A percentile compares a stretch with the other conserved stretches of the same genome.
These are phyloP conservation scores for Lates calcarifer DNA, from an alignment of 2,113 vertebrate species.

Conservation along the genomic window DNA sequence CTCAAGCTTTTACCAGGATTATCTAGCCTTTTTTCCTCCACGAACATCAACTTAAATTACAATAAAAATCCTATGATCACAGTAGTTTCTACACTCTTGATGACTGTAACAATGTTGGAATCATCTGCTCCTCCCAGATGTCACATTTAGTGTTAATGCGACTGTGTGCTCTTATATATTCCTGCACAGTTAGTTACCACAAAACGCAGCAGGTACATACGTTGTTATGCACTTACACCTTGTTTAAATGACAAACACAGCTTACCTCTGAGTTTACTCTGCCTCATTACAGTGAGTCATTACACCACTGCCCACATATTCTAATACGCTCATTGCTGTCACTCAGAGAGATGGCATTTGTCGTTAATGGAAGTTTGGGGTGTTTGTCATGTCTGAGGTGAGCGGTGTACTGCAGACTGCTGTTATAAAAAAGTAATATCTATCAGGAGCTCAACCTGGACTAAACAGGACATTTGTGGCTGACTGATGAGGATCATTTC, in stretches of 20 bases:
- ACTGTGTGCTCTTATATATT: background rate
- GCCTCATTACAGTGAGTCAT: conserved; percentile 25
- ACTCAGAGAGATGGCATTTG: background rate
- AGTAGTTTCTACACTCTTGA: background rate
- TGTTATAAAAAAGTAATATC: conserved; percentile 3
- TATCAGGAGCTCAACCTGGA: background rate
- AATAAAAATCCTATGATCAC: too few relatives aligned
- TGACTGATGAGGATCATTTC: conserved; percentile 41
- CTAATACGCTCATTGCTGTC: background rate
- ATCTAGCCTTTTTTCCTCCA: too few relatives aligned
- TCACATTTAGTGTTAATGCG: background rate
- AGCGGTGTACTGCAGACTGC: background rate
- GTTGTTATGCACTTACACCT: background rate
- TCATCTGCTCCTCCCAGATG: background rate
- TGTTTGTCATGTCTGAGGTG: conserved; percentile 6
- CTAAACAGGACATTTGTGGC: conserved; percentile 1
- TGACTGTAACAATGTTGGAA: background rate
- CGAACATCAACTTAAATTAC: too few relatives aligned
- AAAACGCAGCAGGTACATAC: background rate
- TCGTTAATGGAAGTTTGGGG: conserved; percentile 2
- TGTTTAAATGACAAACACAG: conserved; percentile 3
- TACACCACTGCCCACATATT: background rate
- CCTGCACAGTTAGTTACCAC: background rate
- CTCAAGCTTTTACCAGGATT: too few relatives aligned
- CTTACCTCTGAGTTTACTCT: background rate